These are phyloP conservation scores for Tolmerus cingulatus DNA, from an alignment of 2,888 invertebrate genomes.

Conservation along the genomic window DNA sequence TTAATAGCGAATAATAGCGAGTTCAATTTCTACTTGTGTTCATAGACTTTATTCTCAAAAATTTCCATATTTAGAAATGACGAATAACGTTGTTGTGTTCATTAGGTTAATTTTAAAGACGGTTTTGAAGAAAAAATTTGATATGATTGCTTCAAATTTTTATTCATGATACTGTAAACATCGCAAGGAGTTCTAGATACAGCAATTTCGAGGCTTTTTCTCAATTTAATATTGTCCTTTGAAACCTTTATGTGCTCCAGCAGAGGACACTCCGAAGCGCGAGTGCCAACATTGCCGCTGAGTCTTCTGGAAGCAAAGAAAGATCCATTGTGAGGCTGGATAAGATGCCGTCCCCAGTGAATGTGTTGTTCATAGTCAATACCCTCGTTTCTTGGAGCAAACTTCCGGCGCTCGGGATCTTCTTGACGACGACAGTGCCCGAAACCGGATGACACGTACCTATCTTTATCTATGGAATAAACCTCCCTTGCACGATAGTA, in stretches of 20 bases:
- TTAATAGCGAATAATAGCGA: too few species aligned
- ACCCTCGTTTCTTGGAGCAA: not conserved
- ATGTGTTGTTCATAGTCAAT: not conserved
- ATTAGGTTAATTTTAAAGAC: too few species aligned
- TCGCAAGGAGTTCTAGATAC: not conserved
- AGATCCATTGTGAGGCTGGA: conserved; percentile 16
- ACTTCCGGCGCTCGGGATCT: not conserved
- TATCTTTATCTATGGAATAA: not conserved
- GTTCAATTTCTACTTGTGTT: too few species aligned
- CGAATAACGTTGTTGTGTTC: too few species aligned
- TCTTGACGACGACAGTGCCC: not conserved
- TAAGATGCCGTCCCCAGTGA: not conserved
- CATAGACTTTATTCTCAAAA: too few species aligned
- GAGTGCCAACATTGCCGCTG: not conserved
- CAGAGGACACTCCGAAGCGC: not conserved
- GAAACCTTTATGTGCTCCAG: not conserved
- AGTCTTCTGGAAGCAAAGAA: not conserved
- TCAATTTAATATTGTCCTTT: not conserved
- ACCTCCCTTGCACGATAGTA: not conserved
- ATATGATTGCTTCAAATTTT: not conserved
- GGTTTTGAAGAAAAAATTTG: not conserved
- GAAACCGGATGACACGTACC: not conserved
- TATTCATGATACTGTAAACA: not conserved
- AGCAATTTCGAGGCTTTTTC: not conserved
- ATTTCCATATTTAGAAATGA: too few species aligned